Conservation (phyloP, 2,797 vertebrate species). For the Sarcoramphus papa region DNA sequence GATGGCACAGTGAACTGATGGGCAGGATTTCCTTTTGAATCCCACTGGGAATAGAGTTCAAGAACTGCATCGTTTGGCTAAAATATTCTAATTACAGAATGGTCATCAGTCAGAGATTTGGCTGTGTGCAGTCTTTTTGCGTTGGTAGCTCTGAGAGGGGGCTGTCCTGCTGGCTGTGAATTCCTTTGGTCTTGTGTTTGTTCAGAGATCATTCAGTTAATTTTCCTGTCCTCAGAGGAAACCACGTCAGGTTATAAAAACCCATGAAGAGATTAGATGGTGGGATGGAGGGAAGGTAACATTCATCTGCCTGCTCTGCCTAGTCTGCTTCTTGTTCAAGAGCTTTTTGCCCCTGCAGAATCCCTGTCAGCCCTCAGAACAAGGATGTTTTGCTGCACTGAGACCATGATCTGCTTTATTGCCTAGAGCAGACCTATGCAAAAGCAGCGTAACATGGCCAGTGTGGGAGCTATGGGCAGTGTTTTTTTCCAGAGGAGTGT, state of each 20-base stretch:
- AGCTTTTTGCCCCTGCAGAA: not conserved
- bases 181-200: not conserved
- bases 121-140: not conserved
- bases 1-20: not conserved
- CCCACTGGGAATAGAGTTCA: not conserved
- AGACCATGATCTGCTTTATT: not conserved
- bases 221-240: not conserved
- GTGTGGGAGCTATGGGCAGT: not conserved
- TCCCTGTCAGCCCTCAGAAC: not conserved
- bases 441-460: not conserved
- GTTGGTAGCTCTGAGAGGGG: not conserved
- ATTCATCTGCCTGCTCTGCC: not conserved
- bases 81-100: not conserved
- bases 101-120: not conserved
- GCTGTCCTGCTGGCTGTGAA: not conserved
- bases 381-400: not conserved
- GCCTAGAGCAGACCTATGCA: not conserved
- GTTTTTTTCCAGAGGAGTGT: not conserved
- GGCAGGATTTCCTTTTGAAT: not conserved
- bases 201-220: not conserved
- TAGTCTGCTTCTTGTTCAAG: not conserved
- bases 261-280: not conserved
- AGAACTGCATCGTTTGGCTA: not conserved
- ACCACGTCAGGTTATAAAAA: not conserved
- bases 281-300: not conserved